Percentiles rank a stretch among this genome's conserved stretches.
phyloP scores from a whole-genome alignment of 2,888 invertebrate species.

The Brachynemurus nebulosus region DNA sequence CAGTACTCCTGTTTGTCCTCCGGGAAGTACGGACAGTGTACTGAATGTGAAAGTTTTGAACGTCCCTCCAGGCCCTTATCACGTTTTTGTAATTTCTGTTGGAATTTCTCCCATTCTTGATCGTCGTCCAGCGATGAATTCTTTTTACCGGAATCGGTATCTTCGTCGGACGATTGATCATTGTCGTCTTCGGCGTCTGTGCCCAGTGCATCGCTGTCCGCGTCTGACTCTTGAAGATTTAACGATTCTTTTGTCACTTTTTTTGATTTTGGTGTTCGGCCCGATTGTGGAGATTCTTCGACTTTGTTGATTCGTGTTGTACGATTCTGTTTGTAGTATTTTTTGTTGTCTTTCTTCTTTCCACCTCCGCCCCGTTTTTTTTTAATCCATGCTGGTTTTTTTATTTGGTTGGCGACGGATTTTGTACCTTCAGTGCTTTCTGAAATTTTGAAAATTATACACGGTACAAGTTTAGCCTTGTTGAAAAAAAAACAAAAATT shows the following conservation, averaged over 20 bases:
- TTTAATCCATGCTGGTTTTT: slow-evolving; percentile 73
- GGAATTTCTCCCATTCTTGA: slow-evolving; percentile 89
- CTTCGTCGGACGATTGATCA: slow-evolving; percentile 9
- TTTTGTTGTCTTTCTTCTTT: slow-evolving; percentile 47
- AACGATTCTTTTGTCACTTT: neutral
- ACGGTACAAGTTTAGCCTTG: neutral
- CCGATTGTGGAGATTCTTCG: slow-evolving; percentile 23
- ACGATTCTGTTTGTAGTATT: slow-evolving; percentile 27
- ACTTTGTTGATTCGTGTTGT: slow-evolving; percentile 24
- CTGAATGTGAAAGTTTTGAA: slow-evolving; percentile 87
- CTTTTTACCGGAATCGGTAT: slow-evolving; percentile 37
- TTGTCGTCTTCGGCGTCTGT: slow-evolving; percentile 25
- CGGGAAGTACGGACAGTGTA: slow-evolving; percentile 94
- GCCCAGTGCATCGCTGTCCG: slow-evolving; percentile 34
- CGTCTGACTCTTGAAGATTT: slow-evolving; percentile 31
- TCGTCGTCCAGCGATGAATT: slow-evolving; percentile 53
- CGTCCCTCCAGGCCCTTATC: slow-evolving; percentile 83
- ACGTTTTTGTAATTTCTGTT: slow-evolving; percentile 71
- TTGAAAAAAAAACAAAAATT: neutral
- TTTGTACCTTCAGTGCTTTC: slow-evolving; percentile 25
- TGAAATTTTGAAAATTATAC: neutral
- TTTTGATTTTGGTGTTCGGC: slow-evolving; percentile 13
- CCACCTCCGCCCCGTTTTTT: slow-evolving; percentile 44
- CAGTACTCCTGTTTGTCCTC: slow-evolving; percentile 96
- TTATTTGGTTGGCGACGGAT: no score